Conservation (phyloP, 2,888 invertebrate species). For the Platynereis dumerilii region DNA sequence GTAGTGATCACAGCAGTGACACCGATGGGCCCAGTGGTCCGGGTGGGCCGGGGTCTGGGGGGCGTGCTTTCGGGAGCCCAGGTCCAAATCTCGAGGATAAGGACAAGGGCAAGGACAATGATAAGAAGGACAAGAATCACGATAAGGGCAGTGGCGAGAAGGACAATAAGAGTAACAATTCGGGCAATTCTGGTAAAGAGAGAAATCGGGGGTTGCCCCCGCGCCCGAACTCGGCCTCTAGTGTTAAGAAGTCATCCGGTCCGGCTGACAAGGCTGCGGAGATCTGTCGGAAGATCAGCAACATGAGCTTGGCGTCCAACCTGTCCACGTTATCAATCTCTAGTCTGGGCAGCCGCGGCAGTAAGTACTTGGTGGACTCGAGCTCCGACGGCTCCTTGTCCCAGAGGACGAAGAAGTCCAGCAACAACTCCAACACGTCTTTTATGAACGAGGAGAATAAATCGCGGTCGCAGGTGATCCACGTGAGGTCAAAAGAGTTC, state of each 20-base stretch:
- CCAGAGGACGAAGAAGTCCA: neutral
- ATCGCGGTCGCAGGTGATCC: slow-evolving; percentile 35
- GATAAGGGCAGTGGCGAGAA: slow-evolving; percentile 3
- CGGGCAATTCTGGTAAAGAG: neutral
- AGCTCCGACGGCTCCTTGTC: slow-evolving; percentile 9
- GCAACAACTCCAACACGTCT: slow-evolving; percentile 29
- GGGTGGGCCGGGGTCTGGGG: slow-evolving; percentile 5
- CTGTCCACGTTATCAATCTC: slow-evolving; percentile 43
- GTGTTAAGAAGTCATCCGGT: neutral
- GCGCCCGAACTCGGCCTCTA: neutral
- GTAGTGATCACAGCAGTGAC: slow-evolving; percentile 62
- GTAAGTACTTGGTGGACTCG: slow-evolving; percentile 46
- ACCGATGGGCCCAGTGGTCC: slow-evolving; percentile 52
- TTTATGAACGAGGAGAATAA: slow-evolving; percentile 40
- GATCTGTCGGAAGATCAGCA: slow-evolving; percentile 35
- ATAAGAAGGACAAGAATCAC: slow-evolving; percentile 8
- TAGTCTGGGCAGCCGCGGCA: slow-evolving; percentile 43
- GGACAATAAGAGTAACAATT: slow-evolving; percentile 9
- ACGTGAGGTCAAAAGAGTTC: slow-evolving; percentile 40
- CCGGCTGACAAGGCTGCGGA: slow-evolving; percentile 11
- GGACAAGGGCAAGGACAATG: slow-evolving; percentile 5
- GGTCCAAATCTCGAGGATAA: neutral
- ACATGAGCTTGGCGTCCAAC: slow-evolving; percentile 42
- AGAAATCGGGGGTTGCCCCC: neutral
- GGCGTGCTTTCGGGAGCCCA: neutral